phyloP scores from a whole-genome alignment of 2,113 vertebrate species.

The Amphiprion percula region DNA sequence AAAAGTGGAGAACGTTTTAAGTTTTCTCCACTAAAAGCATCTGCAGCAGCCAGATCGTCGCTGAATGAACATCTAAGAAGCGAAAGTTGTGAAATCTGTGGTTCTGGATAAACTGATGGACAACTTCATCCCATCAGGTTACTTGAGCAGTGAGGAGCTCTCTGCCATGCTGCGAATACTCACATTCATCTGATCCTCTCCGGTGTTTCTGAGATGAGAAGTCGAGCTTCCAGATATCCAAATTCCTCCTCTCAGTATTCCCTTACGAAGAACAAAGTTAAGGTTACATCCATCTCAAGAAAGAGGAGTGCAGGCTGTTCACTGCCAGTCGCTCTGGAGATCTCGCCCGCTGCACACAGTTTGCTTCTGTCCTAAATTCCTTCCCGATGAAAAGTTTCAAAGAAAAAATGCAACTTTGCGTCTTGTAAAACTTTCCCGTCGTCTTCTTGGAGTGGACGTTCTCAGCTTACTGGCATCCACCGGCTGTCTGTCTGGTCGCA shows the following conservation, averaged over 20 bases:
- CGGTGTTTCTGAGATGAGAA: conserved; percentile 25
- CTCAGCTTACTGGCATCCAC: conserved; percentile 50
- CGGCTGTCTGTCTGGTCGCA: conserved; percentile 21
- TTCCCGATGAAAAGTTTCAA: conserved; percentile 11
- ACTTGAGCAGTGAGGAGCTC: background rate
- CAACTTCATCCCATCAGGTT: conserved; percentile 1
- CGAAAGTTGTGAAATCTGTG: too few species aligned
- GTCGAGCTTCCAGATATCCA: conserved; percentile 25
- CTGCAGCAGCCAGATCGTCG: background rate
- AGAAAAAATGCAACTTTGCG: conserved; percentile 42
- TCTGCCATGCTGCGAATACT: conserved; percentile 63
- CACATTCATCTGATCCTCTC: conserved; percentile 82
- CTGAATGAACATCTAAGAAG: too few species aligned
- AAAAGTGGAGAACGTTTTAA: background rate
- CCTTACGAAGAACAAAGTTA: conserved; percentile 37
- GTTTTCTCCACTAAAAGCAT: background rate
- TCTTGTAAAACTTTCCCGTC: conserved; percentile 45
- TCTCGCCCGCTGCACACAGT: conserved; percentile 8
- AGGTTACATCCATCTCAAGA: conserved; percentile 81
- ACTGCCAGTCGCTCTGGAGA: conserved; percentile 9
- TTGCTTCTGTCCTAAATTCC: conserved; percentile 21
- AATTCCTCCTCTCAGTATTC: conserved; percentile 41
- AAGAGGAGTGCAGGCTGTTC: background rate
- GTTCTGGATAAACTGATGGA: conserved; percentile 7
- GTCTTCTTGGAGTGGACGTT: conserved; percentile 13